Conservation (phyloP, 2,888 invertebrate species). For the Platerodrilus igneus region DNA sequence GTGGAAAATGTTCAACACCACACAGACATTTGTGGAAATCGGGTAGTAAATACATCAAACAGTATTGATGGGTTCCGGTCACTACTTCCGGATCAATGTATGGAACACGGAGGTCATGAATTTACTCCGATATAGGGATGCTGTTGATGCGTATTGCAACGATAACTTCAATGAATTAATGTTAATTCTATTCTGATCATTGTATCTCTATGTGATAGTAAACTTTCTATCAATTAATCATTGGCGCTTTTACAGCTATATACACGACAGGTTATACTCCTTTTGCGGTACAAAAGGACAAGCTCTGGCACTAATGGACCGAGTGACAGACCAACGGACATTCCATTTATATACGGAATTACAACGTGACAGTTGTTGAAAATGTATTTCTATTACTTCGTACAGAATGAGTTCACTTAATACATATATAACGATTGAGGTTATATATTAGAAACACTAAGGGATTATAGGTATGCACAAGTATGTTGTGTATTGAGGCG, state of each 20-base stretch:
- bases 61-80: constrained; percentile 44
- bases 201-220: no score
- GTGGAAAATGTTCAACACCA: constrained; percentile 17
- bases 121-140: constrained; percentile 10
- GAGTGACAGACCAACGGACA: constrained; percentile 33
- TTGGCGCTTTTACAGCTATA: constrained; percentile 34
- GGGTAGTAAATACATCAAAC: constrained; percentile 43
- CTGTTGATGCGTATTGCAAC: no score
- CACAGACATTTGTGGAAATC: constrained; percentile 31
- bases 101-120: constrained; percentile 19
- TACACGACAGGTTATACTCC: constrained; percentile 34
- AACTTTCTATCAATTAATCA: constrained; percentile 42
- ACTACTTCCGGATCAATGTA: constrained; percentile 37
- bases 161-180: no score
- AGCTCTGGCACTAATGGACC: constrained; percentile 35
- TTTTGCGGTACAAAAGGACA: constrained; percentile 33
- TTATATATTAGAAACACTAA: no score
- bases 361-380: no score
- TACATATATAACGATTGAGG: no score
- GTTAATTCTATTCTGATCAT: no score
- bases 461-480: no score
- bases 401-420: no score
- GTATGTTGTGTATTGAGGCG: no score
- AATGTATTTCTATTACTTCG: no score
- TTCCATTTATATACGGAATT: no score